Base-by-base conservation (phyloP, 2,797 vertebrate species). In the Enteromius radiatus region DNA sequence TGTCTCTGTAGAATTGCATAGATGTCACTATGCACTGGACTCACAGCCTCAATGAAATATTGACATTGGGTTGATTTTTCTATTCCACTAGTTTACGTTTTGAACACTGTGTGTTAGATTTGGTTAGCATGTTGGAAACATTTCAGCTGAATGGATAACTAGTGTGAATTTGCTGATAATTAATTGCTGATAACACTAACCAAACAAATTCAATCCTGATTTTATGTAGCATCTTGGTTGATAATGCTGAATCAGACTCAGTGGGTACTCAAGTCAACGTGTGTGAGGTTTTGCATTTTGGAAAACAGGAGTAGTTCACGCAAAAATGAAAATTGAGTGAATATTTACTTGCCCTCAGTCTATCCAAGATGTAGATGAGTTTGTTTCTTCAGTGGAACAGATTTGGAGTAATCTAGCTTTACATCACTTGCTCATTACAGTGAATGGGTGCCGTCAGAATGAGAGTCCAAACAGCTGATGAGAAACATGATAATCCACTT, bases 61-160 rank as follows among this genome's bases (percentile, higher is more conserved):
- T 74, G 17, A 31, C 52, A 28, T 75, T 52, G 9, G 17, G 17
- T 63, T 81, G 17, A 11, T 23, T 36, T 26, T 17, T 14, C 38
- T 23, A n/a, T 31, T 33, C 9, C 36, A 63, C 9, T 64, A 49
- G 43, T 54, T 52, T 59, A 65, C 31, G 59, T 64, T 33, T 74
- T 52, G 15, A 74, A 81, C 70, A 81, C 70, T 74, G 70, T 63
- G 78, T 70, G 43, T 75, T 54, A 52, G 59, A 65, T 45, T 45
- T 70, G 11, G 79, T 47, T 63, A 47, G 43, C 41, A 64, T 49
- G 14, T 74, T 65, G 70, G 8, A 52, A 74, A 54, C 49, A 14
- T 14, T 68, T 67, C 21, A 19, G n/a, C 43, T 59, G 5, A 73
- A 52, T 64, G 28, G 69, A 33, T 36, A 63, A 73, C 56, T 43